Base-by-base conservation (phyloP, 2,113 vertebrate genomes). In the Gnathonemus echidnorhynchus region DNA sequence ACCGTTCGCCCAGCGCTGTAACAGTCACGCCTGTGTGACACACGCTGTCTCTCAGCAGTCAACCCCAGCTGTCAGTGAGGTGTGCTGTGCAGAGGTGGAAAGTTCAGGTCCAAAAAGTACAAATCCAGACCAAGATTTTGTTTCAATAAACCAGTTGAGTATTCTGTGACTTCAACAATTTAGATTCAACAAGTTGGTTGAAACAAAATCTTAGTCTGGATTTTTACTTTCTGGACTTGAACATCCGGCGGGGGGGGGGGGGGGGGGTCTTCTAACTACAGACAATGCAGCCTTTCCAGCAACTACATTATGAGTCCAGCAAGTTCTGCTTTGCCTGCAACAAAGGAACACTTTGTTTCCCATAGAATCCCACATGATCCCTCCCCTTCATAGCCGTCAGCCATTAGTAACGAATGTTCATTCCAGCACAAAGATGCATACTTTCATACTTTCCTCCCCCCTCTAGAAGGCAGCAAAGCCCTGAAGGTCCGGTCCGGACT, bases 311-410 rank as follows among this genome's bases (percentile, higher is more conserved):
- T 80, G 74, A 80, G 74, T 48, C 83, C 45, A 48, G 83, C 6
- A 52, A 50, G 85, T 85, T 85, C 39, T 52, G 24, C 85, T 53
- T 87, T 87, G n/a, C 48, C 46, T 52, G n/a, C 13, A 53, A 53
- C 46, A 87, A 87, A 48, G 53, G 85, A 87, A 87, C 8, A 48
- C 27, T n/a, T 50, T 87, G 85, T 52, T 87, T 87, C 24, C 49
- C n/a, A 17, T 52, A 87, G n/a, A 50, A 46, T n/a, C 84, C 46
- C 84, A 86, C 46, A 42, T 27, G 17, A 87, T 87, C 85, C 85
- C 46, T 17, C 85, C 49, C 45, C n/a, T n/a, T n/a, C 2, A 6
- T 52, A 87, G 49, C 24, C 24, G 0, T 27, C 11, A 31, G 15
- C 10, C 24, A 49, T 53, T n/a, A 86, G 24, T 46, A 86, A 15